A percentile compares a stretch with the other conserved stretches of the same genome.
Conservation (phyloP, 2,888 invertebrate species). For the Agrotis ipsilon region DNA sequence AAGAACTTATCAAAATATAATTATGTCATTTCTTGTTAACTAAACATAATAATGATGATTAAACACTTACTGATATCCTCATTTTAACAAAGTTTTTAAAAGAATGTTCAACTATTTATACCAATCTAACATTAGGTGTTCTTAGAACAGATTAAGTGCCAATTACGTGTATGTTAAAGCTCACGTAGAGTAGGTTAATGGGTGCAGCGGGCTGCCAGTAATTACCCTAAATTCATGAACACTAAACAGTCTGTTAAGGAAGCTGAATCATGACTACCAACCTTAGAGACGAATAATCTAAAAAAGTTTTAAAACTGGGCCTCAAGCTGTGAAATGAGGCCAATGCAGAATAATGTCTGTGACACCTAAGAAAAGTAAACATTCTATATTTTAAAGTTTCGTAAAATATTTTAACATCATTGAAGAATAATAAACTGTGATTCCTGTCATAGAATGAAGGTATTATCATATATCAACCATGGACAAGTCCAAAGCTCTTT, state of each 20-base stretch:
- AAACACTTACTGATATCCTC: neutral
- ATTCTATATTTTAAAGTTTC: neutral
- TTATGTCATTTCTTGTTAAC: conserved; percentile 31
- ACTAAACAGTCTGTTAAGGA: conserved; percentile 8
- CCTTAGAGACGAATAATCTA: neutral
- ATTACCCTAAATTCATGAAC: conserved; percentile 57
- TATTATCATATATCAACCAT: too few relatives aligned
- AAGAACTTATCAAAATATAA: conserved; percentile 34
- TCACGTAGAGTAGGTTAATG: conserved; percentile 60
- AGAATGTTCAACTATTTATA: neutral
- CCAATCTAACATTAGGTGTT: neutral
- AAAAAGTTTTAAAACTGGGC: neutral
- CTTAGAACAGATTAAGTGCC: conserved; percentile 22
- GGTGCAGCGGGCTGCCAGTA: conserved; percentile 25
- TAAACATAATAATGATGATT: conserved; percentile 12
- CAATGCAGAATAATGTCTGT: neutral
- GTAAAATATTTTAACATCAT: neutral
- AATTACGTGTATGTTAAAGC: conserved; percentile 10
- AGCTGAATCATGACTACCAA: conserved; percentile 24
- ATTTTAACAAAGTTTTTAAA: neutral
- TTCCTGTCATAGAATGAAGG: too few relatives aligned
- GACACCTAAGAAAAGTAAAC: neutral
- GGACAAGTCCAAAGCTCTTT: conserved; percentile 1
- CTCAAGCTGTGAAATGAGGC: neutral
- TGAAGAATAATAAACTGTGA: neutral